Conservation (phyloP, 2,888 invertebrate species). For the Ctenicera cuprea region DNA sequence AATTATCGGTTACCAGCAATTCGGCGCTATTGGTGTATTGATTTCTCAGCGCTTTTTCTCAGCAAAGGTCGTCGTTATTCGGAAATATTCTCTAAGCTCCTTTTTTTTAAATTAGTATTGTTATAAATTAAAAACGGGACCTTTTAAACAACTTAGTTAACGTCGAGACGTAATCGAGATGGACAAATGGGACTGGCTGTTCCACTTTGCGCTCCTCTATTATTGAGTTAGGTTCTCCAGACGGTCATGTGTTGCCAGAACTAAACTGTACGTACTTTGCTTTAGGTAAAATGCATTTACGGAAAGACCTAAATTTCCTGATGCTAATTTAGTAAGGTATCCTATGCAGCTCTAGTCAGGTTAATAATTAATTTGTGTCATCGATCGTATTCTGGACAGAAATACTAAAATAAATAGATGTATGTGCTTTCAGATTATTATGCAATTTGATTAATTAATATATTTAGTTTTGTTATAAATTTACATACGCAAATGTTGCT, state of each 20-base stretch:
- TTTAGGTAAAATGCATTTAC: conserved; percentile 23
- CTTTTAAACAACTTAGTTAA: neutral
- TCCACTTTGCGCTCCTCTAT: conserved; percentile 30
- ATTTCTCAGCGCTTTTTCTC: conserved; percentile 19
- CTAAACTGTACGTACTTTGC: conserved; percentile 14
- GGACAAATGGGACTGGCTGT: conserved; percentile 6
- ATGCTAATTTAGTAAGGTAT: neutral
- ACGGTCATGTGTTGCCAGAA: conserved; percentile 11
- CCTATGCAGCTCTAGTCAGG: conserved; percentile 3
- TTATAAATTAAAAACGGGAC: conserved; percentile 16
- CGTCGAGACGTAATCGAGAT: conserved; percentile 5
- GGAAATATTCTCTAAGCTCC: neutral
- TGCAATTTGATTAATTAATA: too few relatives aligned
- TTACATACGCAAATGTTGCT: too few relatives aligned
- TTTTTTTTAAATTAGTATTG: conserved; percentile 5
- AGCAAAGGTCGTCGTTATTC: conserved; percentile 1
- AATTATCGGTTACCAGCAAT: conserved; percentile 38
- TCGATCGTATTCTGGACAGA: too few relatives aligned
- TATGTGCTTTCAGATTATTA: too few relatives aligned
- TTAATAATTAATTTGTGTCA: neutral
- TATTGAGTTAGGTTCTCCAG: conserved; percentile 34
- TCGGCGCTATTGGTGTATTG: conserved; percentile 25
- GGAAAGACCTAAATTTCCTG: conserved; percentile 4
- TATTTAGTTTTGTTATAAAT: too few relatives aligned
- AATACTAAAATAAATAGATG: too few relatives aligned